Evolutionary conservation across 2,888 invertebrate genomes (phyloP).

Genomic region (Chaetogeoica ovagalla): DNA sequence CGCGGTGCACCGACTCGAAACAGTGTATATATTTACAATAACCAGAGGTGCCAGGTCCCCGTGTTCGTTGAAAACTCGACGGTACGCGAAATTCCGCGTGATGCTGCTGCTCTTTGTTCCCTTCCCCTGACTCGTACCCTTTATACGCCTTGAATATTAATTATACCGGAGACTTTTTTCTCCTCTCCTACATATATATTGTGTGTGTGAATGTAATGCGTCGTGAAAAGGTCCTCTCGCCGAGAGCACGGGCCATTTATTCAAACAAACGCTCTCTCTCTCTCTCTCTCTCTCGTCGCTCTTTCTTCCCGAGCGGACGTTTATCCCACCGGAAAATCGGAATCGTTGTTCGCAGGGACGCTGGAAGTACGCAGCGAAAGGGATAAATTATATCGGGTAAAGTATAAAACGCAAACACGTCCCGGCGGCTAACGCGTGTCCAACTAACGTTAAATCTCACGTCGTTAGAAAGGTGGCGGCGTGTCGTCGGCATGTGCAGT

Average conservation of each 20-base stretch:
- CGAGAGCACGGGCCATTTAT: constrained; percentile 29
- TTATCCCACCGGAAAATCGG: constrained; percentile 47
- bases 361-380: not conserved
- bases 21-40: too few relatives aligned
- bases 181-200: too few relatives aligned
- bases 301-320: not conserved
- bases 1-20: too few relatives aligned
- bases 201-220: too few relatives aligned
- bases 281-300: too few relatives aligned
- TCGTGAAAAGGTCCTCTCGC: constrained; percentile 24
- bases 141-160: constrained; percentile 44
- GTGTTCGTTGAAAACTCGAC: too few relatives aligned
- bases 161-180: constrained; percentile 20
- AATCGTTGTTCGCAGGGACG: not conserved
- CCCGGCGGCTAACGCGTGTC: not conserved
- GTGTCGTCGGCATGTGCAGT: not conserved
- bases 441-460: constrained; percentile 44
- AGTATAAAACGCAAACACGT: constrained; percentile 23
- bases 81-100: constrained; percentile 17
- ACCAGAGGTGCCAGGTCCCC: not conserved
- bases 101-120: not conserved
- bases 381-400: constrained; percentile 25
- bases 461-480: constrained; percentile 49
- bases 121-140: not conserved
- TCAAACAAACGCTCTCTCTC: constrained; percentile 26